These are phyloP conservation scores for Prenolepis imparis DNA, from an alignment of 2,888 invertebrate species.

Conservation along the genomic window DNA sequence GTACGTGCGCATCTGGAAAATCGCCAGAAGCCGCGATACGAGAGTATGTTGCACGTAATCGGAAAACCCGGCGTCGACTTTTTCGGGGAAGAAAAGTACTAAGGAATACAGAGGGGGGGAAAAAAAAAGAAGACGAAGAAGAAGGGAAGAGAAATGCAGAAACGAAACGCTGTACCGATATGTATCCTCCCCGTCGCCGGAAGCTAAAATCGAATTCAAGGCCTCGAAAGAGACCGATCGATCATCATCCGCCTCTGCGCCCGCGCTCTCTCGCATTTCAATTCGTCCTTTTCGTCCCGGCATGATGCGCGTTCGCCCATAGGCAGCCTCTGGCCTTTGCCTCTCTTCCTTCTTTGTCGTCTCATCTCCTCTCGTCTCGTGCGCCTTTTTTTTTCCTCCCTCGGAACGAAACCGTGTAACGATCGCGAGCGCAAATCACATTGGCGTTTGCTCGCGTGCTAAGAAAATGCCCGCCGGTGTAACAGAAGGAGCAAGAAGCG, in stretches of 20 bases:
- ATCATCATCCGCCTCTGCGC: conserved; percentile 59
- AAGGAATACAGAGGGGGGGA: not conserved
- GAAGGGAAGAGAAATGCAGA: conserved; percentile 11
- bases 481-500: conserved; percentile 46
- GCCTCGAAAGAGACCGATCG: conserved; percentile 60
- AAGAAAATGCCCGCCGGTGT: conserved; percentile 51
- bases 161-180: conserved; percentile 29
- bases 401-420: conserved; percentile 47
- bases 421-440: conserved; percentile 53
- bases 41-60: conserved; percentile 3
- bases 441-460: conserved; percentile 50
- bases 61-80: conserved; percentile 29
- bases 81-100: not conserved
- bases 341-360: conserved; percentile 24
- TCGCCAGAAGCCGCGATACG: conserved; percentile 38
- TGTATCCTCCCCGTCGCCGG: conserved; percentile 48
- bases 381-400: conserved; percentile 30
- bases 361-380: conserved; percentile 8
- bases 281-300: conserved; percentile 53
- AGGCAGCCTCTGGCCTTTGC: conserved; percentile 48
- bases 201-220: conserved; percentile 65
- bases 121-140: not conserved
- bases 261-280: conserved; percentile 50
- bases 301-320: conserved; percentile 39
- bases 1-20: conserved; percentile 48